phyloP scores from a whole-genome alignment of 1,140 invertebrate species.

The Belonocnema kinseyi region DNA sequence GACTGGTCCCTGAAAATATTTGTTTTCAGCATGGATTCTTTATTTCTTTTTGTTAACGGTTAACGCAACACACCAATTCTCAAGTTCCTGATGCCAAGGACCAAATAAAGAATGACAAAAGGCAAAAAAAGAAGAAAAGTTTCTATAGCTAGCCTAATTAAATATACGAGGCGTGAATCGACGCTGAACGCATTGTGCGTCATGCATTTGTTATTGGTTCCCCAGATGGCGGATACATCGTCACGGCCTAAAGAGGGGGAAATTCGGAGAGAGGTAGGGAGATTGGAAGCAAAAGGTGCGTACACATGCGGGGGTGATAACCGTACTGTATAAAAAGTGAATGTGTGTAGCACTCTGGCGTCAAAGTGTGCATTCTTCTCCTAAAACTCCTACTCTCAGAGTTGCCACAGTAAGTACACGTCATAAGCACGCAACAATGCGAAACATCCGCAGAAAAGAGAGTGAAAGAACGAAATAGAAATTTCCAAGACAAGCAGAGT shows the following conservation, averaged over 20 bases:
- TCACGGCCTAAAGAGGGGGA: not conserved
- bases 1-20: too few species aligned
- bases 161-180: slow-evolving; percentile 28
- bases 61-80: too few species aligned
- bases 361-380: not conserved
- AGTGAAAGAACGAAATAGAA: slow-evolving; percentile 21
- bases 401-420: slow-evolving; percentile 11
- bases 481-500: slow-evolving; percentile 1
- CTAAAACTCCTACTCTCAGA: not conserved
- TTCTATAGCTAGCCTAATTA: not conserved
- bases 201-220: not conserved
- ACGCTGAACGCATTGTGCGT: not conserved
- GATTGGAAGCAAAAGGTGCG: slow-evolving; percentile 6
- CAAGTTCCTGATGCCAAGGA: not conserved
- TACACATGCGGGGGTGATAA: slow-evolving; percentile 25
- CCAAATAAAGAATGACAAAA: slow-evolving; percentile 16
- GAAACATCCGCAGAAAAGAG: slow-evolving; percentile 2
- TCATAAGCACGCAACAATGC: slow-evolving; percentile 20
- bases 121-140: not conserved
- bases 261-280: not conserved
- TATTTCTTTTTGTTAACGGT: too few species aligned
- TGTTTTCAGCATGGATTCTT: too few species aligned
- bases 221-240: slow-evolving; percentile 5
- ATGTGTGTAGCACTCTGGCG: slow-evolving; percentile 1
- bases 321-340: not conserved